phyloP scores from a whole-genome alignment of 2,113 vertebrate species.

The Mirounga angustirostris region DNA sequence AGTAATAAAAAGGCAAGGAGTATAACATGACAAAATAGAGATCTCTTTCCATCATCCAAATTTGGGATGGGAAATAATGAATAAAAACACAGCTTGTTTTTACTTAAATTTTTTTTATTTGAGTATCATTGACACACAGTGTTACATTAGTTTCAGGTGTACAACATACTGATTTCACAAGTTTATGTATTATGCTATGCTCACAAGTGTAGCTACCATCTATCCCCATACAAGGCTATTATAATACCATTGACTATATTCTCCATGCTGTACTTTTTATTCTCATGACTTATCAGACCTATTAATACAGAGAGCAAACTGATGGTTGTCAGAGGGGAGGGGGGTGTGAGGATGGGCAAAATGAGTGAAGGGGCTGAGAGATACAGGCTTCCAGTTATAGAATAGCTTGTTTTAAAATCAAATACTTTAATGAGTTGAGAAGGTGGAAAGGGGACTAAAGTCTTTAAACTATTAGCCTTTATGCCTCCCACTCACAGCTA shows the following conservation, averaged over 20 bases:
- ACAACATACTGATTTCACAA: neutral
- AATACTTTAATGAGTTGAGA: conserved; percentile 52
- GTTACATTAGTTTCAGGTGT: neutral
- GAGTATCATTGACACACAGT: neutral
- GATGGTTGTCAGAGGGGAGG: neutral
- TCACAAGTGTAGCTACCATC: neutral
- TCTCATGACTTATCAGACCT: neutral
- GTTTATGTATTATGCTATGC: neutral
- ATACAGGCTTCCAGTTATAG: neutral
- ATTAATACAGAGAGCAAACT: neutral
- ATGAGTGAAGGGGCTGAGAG: neutral
- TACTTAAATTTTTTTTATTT: neutral
- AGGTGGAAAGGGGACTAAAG: neutral
- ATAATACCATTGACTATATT: neutral
- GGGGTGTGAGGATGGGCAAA: neutral
- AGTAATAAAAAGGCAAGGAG: conserved; percentile 59
- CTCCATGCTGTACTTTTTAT: neutral
- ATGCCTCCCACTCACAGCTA: neutral
- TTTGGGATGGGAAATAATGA: conserved; percentile 61
- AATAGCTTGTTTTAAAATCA: conserved; percentile 75
- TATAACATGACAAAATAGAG: conserved; percentile 27
- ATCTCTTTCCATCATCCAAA: conserved; percentile 53
- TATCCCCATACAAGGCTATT: neutral
- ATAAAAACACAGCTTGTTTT: conserved; percentile 77
- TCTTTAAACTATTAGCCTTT: neutral